Conservation (phyloP, 2,113 vertebrate genomes). For the Alosa alosa region DNA sequence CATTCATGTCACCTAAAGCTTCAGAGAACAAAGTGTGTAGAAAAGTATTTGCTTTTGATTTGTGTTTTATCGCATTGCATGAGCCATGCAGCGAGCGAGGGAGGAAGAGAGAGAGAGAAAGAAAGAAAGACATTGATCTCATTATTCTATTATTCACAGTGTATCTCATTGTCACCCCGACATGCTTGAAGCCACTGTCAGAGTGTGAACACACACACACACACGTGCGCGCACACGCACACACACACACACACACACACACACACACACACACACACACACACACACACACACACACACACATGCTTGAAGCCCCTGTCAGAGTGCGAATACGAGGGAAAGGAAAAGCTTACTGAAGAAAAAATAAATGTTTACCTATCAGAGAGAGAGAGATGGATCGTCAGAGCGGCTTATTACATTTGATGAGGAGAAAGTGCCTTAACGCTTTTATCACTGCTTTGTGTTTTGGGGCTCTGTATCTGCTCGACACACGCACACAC, state of each 20-base stretch:
- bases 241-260: too few species aligned
- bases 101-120: constrained; percentile 36
- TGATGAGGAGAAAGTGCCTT: constrained; percentile 68
- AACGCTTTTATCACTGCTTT: constrained; percentile 52
- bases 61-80: constrained; percentile 51
- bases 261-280: too few species aligned
- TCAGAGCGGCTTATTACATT: constrained; percentile 74
- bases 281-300: too few species aligned
- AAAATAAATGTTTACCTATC: constrained; percentile 70
- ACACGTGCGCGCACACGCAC: too few species aligned
- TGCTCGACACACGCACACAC: constrained; percentile 3
- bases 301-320: constrained; percentile 62
- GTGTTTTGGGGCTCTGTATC: constrained; percentile 18
- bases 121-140: constrained; percentile 59
- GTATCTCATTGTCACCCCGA: constrained; percentile 69
- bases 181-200: constrained; percentile 30
- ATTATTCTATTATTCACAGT: constrained; percentile 76
- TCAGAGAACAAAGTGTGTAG: background rate
- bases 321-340: constrained; percentile 36
- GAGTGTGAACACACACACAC: too few species aligned
- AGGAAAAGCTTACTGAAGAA: constrained; percentile 63
- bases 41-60: constrained; percentile 47
- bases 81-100: constrained; percentile 33
- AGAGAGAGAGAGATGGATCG: constrained; percentile 51
- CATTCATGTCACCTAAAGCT: background rate